phyloP scores from a whole-genome alignment of 1,140 invertebrate species.

The Melitaea cinxia region DNA sequence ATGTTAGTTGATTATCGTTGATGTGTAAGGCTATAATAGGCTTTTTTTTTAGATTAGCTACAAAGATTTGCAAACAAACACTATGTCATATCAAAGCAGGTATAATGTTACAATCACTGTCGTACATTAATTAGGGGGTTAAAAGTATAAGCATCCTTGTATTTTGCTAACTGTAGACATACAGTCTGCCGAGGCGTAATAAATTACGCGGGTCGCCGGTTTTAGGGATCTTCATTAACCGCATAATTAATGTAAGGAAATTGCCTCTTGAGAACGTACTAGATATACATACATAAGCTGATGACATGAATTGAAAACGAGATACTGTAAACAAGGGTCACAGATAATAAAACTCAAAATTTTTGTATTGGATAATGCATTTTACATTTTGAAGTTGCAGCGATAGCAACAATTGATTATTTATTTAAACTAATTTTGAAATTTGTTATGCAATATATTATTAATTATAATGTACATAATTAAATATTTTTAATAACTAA shows the following conservation, averaged over 20 bases:
- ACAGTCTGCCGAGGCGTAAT: slow-evolving; percentile 39
- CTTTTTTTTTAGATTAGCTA: no score
- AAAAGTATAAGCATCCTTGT: slow-evolving; percentile 1
- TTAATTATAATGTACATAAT: no score
- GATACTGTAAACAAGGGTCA: not conserved
- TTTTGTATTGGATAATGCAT: no score
- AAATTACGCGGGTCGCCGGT: slow-evolving; percentile 56
- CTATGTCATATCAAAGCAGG: no score
- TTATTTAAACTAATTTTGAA: no score
- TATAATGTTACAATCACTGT: not conserved
- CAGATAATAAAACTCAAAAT: not conserved
- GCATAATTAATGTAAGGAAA: slow-evolving; percentile 73
- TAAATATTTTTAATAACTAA: no score
- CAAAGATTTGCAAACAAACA: no score
- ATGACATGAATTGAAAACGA: slow-evolving; percentile 10
- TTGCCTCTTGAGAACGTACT: slow-evolving; percentile 54
- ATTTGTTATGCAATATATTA: no score
- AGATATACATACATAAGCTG: slow-evolving; percentile 19
- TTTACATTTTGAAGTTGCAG: no score
- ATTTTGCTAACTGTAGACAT: slow-evolving; percentile 28
- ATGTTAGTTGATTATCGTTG: no score
- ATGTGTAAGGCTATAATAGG: no score
- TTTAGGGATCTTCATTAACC: slow-evolving; percentile 65
- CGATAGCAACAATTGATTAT: no score
- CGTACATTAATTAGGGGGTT: not conserved